Percentiles rank a stretch among this genome's conserved stretches.
These are phyloP conservation scores for Planococcus citri DNA, from an alignment of 1,140 invertebrate species.

Conservation along the genomic window DNA sequence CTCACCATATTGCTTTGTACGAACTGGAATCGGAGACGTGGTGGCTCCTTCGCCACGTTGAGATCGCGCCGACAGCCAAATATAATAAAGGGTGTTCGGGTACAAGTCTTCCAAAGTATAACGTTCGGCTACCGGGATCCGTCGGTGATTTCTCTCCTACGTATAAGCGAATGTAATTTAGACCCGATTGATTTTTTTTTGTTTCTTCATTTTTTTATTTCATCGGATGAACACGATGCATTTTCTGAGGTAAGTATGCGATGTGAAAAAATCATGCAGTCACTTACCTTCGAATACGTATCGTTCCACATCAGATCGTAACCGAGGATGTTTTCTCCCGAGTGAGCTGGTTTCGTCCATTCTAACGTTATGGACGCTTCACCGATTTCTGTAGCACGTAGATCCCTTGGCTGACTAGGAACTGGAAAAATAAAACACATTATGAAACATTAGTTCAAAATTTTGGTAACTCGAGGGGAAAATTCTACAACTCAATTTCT, in stretches of 20 bases:
- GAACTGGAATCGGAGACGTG: conserved; percentile 82
- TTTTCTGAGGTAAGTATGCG: too few relatives aligned
- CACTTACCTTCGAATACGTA: conserved; percentile 68
- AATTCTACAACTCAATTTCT: neutral
- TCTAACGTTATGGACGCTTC: conserved; percentile 44
- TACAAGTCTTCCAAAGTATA: conserved; percentile 79
- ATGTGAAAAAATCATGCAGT: neutral
- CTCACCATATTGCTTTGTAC: conserved; percentile 96
- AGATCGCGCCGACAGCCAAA: conserved; percentile 87
- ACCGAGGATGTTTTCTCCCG: conserved; percentile 80
- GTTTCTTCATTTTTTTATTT: too few relatives aligned
- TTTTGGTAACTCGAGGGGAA: too few relatives aligned
- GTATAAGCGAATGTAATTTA: conserved; percentile 23
- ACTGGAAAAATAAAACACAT: conserved; percentile 42
- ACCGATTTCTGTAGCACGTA: conserved; percentile 66
- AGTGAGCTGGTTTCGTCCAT: conserved; percentile 81
- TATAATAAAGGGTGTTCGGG: conserved; percentile 90
- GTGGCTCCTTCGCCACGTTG: conserved; percentile 84
- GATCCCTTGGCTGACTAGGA: conserved; percentile 83
- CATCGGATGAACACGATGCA: too few relatives aligned
- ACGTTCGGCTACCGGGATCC: conserved; percentile 65
- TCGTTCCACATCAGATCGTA: conserved; percentile 98
- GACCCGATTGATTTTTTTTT: too few relatives aligned
- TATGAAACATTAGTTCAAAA: neutral
- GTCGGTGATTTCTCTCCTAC: conserved; percentile 49